Base-by-base conservation (phyloP, 1,140 invertebrate genomes). In the Radopholus similis region DNA sequence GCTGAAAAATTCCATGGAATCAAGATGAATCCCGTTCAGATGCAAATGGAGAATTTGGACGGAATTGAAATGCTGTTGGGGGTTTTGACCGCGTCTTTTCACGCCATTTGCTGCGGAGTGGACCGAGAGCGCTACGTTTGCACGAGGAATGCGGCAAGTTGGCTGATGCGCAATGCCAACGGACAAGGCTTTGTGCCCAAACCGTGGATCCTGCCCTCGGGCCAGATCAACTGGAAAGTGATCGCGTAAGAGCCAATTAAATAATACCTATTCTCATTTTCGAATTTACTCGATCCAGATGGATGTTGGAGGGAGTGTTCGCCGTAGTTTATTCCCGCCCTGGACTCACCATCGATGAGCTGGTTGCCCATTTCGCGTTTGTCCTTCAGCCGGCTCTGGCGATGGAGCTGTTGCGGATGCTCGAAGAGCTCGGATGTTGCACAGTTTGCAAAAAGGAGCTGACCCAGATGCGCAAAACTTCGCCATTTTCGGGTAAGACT, bases 151-250 rank as follows among this genome's bases (percentile, higher is more conserved):
- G 70, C 21, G 1, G 18, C 4, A 13, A 9, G 21, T 18, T 70
- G 68, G 68, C 26, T 70, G 8, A 34, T 70, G 11, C 38, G 38
- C 1, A 70, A 32, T 34, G 18, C 35, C 13, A 37, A 70, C 9
- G 47, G 34, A 15, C 26, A 21, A 30, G 68, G 68, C 9, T 70
- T 70, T 55, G 60, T 70, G 13, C 47, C 69, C 9, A 57, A 42
- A 49, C 68, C 68, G 2, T 70, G 68, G 68, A n/a, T 49, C 3
- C n/a, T 71, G 5, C 65, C 68, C 2, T 72, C 68, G n/a, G 68
- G 68, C 26, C 55, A 58, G 28, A 57, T 71, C 21, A 70, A 70
- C 38, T 55, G 34, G 47, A 32, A 40, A 8, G 28, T 70, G 11
- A 23, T 70, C 2, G 57, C 30, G 68, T 70, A n/a, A n/a, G n/a